A percentile compares a stretch with the other conserved stretches of the same genome.
Evolutionary conservation across 2,888 invertebrate genomes (phyloP).

Genomic region (Tiphia femorata): DNA sequence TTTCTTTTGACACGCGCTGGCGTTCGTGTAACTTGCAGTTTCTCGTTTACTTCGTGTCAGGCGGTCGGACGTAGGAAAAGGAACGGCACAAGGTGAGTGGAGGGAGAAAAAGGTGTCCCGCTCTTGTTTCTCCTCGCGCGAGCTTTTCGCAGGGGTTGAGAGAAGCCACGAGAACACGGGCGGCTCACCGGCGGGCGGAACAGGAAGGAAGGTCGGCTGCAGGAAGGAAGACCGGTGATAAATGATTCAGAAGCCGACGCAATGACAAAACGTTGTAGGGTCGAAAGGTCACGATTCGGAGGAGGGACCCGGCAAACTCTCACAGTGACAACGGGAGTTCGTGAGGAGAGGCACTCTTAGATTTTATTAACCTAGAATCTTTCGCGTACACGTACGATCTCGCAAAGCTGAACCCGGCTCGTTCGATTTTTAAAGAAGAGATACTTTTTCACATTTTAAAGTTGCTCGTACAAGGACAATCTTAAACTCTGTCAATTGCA

Average conservation of each 20-base stretch:
- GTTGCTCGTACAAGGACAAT: no score
- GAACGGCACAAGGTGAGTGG: conserved; percentile 2
- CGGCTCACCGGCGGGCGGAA: conserved; percentile 6
- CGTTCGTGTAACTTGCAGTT: conserved; percentile 21
- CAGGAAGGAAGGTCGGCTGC: not conserved
- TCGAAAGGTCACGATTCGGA: conserved; percentile 41
- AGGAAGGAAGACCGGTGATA: conserved; percentile 40
- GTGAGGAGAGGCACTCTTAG: no score
- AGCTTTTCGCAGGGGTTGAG: not conserved
- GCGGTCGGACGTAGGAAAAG: conserved; percentile 22
- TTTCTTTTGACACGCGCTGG: not conserved
- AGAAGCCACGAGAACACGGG: not conserved
- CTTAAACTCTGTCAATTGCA: no score
- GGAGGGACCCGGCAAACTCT: no score
- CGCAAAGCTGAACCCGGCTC: no score
- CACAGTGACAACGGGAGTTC: no score
- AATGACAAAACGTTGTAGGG: conserved; percentile 51
- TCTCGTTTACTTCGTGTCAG: conserved; percentile 34
- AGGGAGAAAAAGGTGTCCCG: not conserved
- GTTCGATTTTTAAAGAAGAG: no score
- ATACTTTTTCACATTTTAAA: no score
- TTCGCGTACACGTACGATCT: no score
- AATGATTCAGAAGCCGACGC: conserved; percentile 47
- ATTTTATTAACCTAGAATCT: no score
- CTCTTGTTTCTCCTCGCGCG: not conserved